Evolutionary conservation across 2,888 invertebrate species (phyloP).

Genomic region (Meloe dianella): DNA sequence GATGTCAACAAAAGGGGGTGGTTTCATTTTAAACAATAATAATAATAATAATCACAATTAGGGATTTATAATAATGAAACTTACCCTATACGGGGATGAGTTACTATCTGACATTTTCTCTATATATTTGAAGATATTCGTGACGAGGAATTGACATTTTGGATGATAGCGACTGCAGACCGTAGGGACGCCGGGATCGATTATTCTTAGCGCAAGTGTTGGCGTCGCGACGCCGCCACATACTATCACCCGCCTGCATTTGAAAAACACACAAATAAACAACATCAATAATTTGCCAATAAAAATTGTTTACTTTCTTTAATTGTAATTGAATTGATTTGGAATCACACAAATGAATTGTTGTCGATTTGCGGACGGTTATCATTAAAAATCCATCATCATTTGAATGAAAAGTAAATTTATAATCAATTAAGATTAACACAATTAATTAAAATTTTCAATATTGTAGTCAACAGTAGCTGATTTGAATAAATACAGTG

Average conservation of each 20-base stretch:
- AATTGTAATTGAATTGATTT: not conserved
- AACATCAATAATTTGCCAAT: no score
- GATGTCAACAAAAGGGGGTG: slow-evolving; percentile 13
- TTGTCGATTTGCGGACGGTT: no score
- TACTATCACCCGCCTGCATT: slow-evolving; percentile 25
- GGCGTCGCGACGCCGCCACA: slow-evolving; percentile 34
- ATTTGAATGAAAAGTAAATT: no score
- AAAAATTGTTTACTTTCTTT: not conserved
- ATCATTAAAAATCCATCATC: no score
- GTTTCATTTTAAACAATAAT: not conserved
- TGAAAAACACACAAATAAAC: no score
- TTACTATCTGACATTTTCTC: slow-evolving; percentile 57
- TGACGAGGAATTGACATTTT: slow-evolving; percentile 58
- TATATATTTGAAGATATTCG: slow-evolving; percentile 50
- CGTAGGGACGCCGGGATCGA: slow-evolving; percentile 46
- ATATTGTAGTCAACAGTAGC: no score
- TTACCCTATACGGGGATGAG: slow-evolving; percentile 48
- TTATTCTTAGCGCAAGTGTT: slow-evolving; percentile 47
- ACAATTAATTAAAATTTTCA: no score
- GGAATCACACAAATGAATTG: no score
- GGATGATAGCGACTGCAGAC: slow-evolving; percentile 43
- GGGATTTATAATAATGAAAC: slow-evolving; percentile 33
- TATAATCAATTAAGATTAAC: no score
- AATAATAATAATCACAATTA: not conserved
- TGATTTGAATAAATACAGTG: no score